Evolutionary conservation across 2,888 invertebrate genomes (phyloP), one percentile per base, ranked within the genome.

Genomic region (Diadromus collaris): DNA sequence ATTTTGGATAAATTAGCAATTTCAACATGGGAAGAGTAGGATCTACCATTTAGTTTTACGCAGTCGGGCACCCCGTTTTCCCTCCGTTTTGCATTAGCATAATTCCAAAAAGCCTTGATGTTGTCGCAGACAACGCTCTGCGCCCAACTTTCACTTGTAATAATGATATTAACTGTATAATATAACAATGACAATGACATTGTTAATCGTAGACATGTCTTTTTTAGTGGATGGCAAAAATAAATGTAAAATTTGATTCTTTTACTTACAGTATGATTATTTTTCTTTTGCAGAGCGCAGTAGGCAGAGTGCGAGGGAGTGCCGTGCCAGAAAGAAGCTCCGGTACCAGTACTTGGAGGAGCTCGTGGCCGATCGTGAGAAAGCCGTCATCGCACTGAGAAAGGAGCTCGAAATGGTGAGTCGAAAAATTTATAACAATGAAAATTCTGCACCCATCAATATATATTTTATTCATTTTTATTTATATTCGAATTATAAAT

Each of bases 291-390:
- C 90, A 97, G 98, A 99, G 92, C 94, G 98, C 81, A 98, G 98
- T 91, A 94, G 99, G 85, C 98, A 99, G 92, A 98, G 98, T 92
- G 99, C 99, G 84, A 94, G 98, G 86, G 99, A 99, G 93, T 99
- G 99, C 91, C 95, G 99, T 83, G 98, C 98, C 61, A 94, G 99
- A 69, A 99, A 99, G 92, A 99, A 99, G 91, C 93, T 99, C 81
- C 94, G 99, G 69, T 99, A 99, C 91, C 98, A 99, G 91, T 99
- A 99, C 90, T 93, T 99, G 83, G 98, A 99, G 91, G 98, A 99
- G 91, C 92, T 99, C 83, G 98, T 99, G 4, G 94, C 96, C 0
- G 97, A 98, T 90, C 93, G 98, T 82, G 99, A 99, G 90, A 96
- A 97, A 86, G 97, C 98, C 10, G 97, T 99, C 21, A 92, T 97